phyloP scores from a whole-genome alignment of 2,888 invertebrate species.

The Ophion obscuratus region DNA sequence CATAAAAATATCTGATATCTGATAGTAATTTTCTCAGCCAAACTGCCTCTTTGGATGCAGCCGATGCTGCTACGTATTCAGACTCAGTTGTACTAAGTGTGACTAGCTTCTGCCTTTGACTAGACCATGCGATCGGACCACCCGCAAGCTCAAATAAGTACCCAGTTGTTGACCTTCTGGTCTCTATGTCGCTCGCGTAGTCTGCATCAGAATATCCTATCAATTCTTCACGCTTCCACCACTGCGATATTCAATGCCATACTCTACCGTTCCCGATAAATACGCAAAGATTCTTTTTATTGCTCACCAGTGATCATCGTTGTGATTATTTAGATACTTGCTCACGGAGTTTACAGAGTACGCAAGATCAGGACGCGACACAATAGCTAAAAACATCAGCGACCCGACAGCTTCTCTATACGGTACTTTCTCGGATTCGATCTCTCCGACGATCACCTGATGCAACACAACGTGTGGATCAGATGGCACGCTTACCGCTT shows the following conservation, averaged over 20 bases:
- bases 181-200: slow-evolving; percentile 56
- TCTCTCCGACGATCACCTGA: slow-evolving; percentile 26
- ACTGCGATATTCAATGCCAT: slow-evolving; percentile 41
- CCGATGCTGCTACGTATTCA: slow-evolving; percentile 67
- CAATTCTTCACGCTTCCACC: slow-evolving; percentile 30
- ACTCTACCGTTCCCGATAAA: slow-evolving; percentile 40
- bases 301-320: slow-evolving; percentile 33
- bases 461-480: slow-evolving; percentile 34
- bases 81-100: slow-evolving; percentile 67
- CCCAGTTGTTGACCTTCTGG: slow-evolving; percentile 64
- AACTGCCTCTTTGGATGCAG: slow-evolving; percentile 46
- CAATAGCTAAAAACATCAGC: slow-evolving; percentile 48
- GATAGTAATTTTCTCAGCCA: too few species aligned
- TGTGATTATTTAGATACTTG: slow-evolving; percentile 45
- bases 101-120: slow-evolving; percentile 63
- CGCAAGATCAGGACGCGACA: slow-evolving; percentile 46
- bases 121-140: slow-evolving; percentile 63
- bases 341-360: slow-evolving; percentile 32
- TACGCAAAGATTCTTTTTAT: slow-evolving; percentile 56
- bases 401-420: slow-evolving; percentile 57
- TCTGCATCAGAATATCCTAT: slow-evolving; percentile 66
- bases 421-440: slow-evolving; percentile 15
- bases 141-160: slow-evolving; percentile 54
- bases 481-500: slow-evolving; percentile 39
- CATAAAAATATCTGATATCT: too few species aligned